Evolutionary conservation across 2,113 vertebrate genomes (phyloP).

Genomic region (Urocolius indicus): DNA sequence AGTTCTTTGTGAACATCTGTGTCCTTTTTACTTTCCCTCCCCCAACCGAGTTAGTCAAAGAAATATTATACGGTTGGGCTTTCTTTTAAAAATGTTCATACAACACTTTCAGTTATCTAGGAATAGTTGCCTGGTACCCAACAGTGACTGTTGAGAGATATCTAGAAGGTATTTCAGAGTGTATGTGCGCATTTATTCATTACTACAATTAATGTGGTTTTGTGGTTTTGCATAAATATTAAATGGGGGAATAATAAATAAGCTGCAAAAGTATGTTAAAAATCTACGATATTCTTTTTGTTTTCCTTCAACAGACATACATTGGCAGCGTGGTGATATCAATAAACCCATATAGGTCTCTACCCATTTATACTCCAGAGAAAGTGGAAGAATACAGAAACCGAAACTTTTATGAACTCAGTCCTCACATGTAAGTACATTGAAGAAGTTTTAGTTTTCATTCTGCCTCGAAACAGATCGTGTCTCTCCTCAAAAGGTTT

Average conservation of each 20-base stretch:
- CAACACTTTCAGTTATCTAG: neutral
- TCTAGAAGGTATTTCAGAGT: neutral
- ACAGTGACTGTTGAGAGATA: neutral
- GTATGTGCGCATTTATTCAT: neutral
- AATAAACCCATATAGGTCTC: slow-evolving; percentile 92
- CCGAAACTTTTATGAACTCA: slow-evolving; percentile 98
- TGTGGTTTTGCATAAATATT: neutral
- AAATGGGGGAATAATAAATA: neutral
- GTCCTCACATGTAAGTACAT: slow-evolving; percentile 96
- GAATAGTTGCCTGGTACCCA: neutral
- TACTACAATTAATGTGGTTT: neutral
- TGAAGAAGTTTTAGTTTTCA: slow-evolving; percentile 5
- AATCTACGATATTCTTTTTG: neutral
- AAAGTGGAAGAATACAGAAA: slow-evolving; percentile 99
- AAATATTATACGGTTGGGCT: neutral
- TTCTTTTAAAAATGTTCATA: neutral
- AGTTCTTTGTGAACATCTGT: neutral
- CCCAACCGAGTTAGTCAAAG: neutral
- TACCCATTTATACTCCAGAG: slow-evolving; percentile 94
- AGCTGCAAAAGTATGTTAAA: neutral
- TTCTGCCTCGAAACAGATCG: slow-evolving; percentile 47
- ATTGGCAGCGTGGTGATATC: slow-evolving; percentile 99
- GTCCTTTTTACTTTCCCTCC: neutral
- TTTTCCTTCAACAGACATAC: slow-evolving; percentile 86
- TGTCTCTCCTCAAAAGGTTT: slow-evolving; percentile 12